Evolutionary conservation across 2,113 vertebrate species (phyloP).

Genomic region (Oceanites oceanicus): DNA sequence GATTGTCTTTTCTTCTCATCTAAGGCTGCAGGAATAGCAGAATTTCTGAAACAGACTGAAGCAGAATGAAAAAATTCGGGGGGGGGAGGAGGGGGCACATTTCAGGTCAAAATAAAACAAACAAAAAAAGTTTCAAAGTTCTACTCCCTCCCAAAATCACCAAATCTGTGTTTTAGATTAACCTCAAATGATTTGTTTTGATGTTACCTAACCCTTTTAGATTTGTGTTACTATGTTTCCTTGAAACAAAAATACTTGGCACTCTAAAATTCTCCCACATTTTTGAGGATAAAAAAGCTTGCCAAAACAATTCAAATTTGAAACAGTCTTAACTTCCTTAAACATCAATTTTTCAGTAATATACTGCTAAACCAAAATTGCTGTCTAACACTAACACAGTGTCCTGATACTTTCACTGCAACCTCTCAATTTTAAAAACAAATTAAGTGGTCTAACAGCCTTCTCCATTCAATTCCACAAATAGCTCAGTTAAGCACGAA

Average conservation of each 20-base stretch:
- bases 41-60: too few relatives aligned
- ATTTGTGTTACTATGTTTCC: not conserved
- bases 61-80: too few relatives aligned
- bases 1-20: not conserved
- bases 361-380: not conserved
- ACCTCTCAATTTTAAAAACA: not conserved
- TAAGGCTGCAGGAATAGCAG: not conserved
- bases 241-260: not conserved
- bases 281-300: not conserved
- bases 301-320: not conserved
- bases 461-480: not conserved
- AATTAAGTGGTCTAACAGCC: not conserved
- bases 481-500: not conserved
- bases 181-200: not conserved
- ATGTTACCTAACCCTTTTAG: not conserved
- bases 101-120: not conserved
- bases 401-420: not conserved
- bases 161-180: not conserved
- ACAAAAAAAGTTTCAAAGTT: not conserved
- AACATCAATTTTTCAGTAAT: not conserved
- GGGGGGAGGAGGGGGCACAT: fast-evolving
- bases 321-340: not conserved
- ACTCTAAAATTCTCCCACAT: not conserved
- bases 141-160: not conserved
- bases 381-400: not conserved